Evolutionary conservation across 2,888 invertebrate genomes (phyloP), one percentile per base, ranked within the genome.

Genomic region (Gastracanthus pulcherrimus): DNA sequence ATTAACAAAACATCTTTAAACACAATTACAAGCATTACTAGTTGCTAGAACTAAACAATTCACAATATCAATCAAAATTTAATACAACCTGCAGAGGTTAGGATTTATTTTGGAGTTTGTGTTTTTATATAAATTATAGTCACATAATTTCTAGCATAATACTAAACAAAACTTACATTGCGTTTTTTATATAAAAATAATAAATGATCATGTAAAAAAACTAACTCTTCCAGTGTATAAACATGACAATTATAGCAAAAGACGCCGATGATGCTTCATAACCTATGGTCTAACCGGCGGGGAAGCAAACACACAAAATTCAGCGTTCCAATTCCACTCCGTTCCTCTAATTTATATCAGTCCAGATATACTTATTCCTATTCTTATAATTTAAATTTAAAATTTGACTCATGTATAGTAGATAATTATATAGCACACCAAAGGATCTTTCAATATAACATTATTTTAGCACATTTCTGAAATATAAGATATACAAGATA

Each of bases 221-320:
- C 55, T 76, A 76, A 58, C 69, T 60, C 31, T 34, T 36, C 16
- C 36, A 13, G n/a, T 48, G 62, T 36, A 62, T 38, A 70, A 70
- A 77, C 70, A 77, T 71, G n/a, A 70, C 70, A 60, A 60, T 55
- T 67, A 23, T 48, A 55, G 34, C 19, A 58, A 29, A 51, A 48
- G 71, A 78, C 71, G 71, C 70, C 48, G 45, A 55, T 55, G 55
- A 55, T 55, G 3, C 55, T 55, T 55, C 55, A 55, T 55, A 55
- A 55, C 55, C 55, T 6, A 1, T 29, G 51, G 26, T 55, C 51
- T 26, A 55, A 19, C 51, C 51, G 26, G 26, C 51, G 51, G 51
- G 11, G 26, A 48, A 48, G 48, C 48, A 48, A 48, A 48, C 13
- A 19, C 19, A 48, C 0, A 48, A 19, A 48, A 16, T 7, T 19